These are phyloP conservation scores for Stigmatopora argus DNA, from an alignment of 2,113 vertebrate species.

Conservation along the genomic window DNA sequence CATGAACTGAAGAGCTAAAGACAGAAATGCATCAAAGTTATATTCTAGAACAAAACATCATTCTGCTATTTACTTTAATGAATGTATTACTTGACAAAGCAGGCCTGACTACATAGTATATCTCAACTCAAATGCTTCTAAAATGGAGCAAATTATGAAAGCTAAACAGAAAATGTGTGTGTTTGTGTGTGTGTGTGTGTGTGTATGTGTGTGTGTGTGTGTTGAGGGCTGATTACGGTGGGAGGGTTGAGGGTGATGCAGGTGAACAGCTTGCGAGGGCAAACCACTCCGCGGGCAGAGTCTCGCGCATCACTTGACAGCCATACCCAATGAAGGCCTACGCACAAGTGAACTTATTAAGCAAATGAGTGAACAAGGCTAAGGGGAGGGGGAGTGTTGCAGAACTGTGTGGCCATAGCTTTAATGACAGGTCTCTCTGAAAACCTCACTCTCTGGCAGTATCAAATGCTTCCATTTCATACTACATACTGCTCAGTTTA, in stretches of 20 bases:
- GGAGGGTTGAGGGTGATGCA: constrained; percentile 37
- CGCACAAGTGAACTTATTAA: constrained; percentile 70
- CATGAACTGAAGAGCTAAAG: neutral
- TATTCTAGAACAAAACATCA: neutral
- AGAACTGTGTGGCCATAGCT: constrained; percentile 12
- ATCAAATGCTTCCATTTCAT: constrained; percentile 9
- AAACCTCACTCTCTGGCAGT: constrained; percentile 21
- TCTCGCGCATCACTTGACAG: constrained; percentile 69
- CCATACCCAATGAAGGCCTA: constrained; percentile 55
- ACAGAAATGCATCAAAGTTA: neutral
- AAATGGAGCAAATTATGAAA: neutral
- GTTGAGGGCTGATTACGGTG: constrained; percentile 4
- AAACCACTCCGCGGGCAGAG: constrained; percentile 59
- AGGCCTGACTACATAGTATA: neutral
- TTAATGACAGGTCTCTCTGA: constrained; percentile 29
- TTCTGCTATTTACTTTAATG: neutral
- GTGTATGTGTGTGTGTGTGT: neutral
- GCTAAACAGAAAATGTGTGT: neutral
- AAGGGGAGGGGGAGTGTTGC: constrained; percentile 3
- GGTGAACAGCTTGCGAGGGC: constrained; percentile 74
- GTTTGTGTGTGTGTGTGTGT: neutral
- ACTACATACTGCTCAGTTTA: constrained; percentile 6
- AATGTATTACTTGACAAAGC: constrained; percentile 2
- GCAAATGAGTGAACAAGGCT: constrained; percentile 56
- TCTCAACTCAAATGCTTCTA: constrained; percentile 12